phyloP scores from a whole-genome alignment of 2,113 vertebrate genomes.

The Bagarius yarrelli region DNA sequence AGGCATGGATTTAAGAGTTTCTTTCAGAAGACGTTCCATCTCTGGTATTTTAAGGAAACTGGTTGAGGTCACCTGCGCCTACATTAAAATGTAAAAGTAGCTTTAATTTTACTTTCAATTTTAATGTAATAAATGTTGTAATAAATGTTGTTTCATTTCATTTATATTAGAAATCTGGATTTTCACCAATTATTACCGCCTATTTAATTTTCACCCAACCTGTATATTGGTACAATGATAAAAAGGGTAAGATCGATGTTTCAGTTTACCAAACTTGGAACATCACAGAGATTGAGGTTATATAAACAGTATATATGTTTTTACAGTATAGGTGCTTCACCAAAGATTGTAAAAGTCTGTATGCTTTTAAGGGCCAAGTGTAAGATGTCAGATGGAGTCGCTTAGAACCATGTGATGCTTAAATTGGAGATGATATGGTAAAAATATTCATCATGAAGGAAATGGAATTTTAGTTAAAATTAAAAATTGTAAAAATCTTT shows the following conservation, averaged over 20 bases:
- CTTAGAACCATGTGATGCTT: not conserved
- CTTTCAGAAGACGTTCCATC: too few species aligned
- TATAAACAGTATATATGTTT: not conserved
- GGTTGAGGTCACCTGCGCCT: too few species aligned
- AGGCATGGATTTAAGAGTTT: too few species aligned
- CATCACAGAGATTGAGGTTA: not conserved
- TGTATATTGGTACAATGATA: not conserved
- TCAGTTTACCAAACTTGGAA: not conserved
- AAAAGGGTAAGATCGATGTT: not conserved
- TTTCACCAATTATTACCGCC: too few species aligned
- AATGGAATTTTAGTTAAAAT: not conserved
- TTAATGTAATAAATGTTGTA: too few species aligned
- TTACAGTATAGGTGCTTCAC: not conserved
- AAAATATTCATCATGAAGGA: not conserved
- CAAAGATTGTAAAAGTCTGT: not conserved
- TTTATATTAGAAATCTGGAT: too few species aligned
- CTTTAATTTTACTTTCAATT: too few species aligned
- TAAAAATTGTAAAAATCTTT: not conserved
- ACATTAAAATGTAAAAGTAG: too few species aligned
- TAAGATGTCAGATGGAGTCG: not conserved
- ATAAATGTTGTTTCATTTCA: too few species aligned
- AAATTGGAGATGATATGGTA: not conserved
- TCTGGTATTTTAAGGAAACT: too few species aligned
- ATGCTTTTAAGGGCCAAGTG: not conserved
- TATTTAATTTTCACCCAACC: too few species aligned